Percentiles rank a stretch among this genome's conserved stretches.
phyloP scores from a whole-genome alignment of 2,888 invertebrate species.

The Volucella bombylans region DNA sequence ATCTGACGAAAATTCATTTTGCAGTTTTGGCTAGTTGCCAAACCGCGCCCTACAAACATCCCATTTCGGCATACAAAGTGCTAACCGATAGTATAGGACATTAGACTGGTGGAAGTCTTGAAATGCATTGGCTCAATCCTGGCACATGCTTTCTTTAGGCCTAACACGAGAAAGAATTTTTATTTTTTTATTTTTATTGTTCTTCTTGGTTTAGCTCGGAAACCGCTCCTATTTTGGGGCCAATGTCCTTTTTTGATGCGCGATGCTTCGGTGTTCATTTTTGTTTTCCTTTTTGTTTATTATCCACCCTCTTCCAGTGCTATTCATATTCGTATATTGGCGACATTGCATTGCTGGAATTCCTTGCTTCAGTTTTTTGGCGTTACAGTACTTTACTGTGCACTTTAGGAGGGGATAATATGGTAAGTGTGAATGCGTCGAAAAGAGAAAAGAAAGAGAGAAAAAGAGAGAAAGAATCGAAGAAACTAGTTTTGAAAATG shows the following conservation, averaged over 20 bases:
- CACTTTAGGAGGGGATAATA: slow-evolving; percentile 20
- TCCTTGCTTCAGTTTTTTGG: slow-evolving; percentile 22
- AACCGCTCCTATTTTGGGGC: slow-evolving; percentile 72
- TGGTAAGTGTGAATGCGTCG: slow-evolving; percentile 34
- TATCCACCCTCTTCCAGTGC: background rate
- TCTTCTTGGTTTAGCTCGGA: slow-evolving; percentile 41
- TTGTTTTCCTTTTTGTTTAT: slow-evolving; percentile 20
- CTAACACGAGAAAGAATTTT: slow-evolving; percentile 56
- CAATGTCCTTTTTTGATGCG: slow-evolving; percentile 69
- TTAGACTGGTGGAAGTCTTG: slow-evolving; percentile 66
- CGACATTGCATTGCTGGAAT: slow-evolving; percentile 55
- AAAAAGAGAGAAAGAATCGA: background rate
- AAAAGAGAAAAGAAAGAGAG: slow-evolving; percentile 26
- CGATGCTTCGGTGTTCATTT: slow-evolving; percentile 49
- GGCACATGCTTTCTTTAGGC: slow-evolving; percentile 74
- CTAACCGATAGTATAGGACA: slow-evolving; percentile 56
- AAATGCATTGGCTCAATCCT: slow-evolving; percentile 69
- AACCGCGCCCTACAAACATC: slow-evolving; percentile 73
- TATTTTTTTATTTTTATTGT: slow-evolving; percentile 17
- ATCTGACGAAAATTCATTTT: slow-evolving; percentile 66
- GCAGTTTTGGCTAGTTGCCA: slow-evolving; percentile 72
- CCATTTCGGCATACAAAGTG: slow-evolving; percentile 71
- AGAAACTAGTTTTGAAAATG: slow-evolving; percentile 40
- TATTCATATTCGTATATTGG: slow-evolving; percentile 29
- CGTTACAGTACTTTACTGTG: slow-evolving; percentile 12